Evolutionary conservation across 1,140 invertebrate genomes (phyloP), one percentile per base, ranked within the genome.

Genomic region (Eubasilissa regina): DNA sequence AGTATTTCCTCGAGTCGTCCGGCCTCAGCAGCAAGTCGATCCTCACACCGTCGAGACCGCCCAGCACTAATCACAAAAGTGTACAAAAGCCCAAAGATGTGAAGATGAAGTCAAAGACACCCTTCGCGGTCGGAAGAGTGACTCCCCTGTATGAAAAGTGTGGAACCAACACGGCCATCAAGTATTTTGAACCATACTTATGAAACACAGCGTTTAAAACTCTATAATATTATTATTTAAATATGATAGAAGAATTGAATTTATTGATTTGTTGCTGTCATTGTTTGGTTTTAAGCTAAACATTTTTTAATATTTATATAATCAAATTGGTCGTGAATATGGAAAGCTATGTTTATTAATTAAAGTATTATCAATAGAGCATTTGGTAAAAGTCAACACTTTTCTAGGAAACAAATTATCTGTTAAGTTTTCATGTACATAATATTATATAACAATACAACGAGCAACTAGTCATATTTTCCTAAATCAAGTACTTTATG

Each of bases 1-100:
- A 95, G 85, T 92, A 93, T 84, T 95, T 95, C 83, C 86, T 95
- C 17, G 94, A 95, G 84, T 92, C 93, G 21, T 95, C 94, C 76
- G 94, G 94, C 64, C 90, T 95, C 53, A 95, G 94, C 87, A 94
- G 94, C 79, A 95, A 95, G 86, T 94, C 94, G 7, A 94, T 95
- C 81, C 89, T 95, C 78, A 94, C 93, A 3, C 93, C 94, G 0
- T 92, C 91, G 58, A 85, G 89, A 80, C 89, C 89, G 15, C 88
- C 94, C 48, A 90, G 93, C 77, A 94, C 92, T 83, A 95, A 94
- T 85, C 94, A 95, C 84, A 94, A 94, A 81, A 93, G 89, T 81
- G 93, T 95, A 85, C 84, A 94, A 66, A 95, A 95, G 83, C 94
- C 94, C 72, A 95, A 93, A 86, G 94, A 95, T 84, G 90, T 95